Percentiles rank a stretch among this genome's conserved stretches.
Conservation (phyloP, 2,888 invertebrate species). For the Stenchaetothrips biformis region DNA sequence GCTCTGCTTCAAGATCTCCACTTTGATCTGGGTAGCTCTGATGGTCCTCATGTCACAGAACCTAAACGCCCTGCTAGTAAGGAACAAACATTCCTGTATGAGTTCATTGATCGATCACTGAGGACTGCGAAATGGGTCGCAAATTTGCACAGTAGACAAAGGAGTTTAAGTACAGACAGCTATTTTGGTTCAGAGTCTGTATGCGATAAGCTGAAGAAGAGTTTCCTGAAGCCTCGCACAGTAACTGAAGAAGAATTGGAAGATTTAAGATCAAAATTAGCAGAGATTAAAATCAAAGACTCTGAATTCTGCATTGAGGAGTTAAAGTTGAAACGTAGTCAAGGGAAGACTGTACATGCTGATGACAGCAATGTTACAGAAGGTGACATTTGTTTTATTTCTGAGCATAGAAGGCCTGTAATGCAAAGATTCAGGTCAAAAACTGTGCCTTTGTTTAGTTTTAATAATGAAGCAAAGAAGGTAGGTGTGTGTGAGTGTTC, state of each 20-base stretch:
- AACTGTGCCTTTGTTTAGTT: neutral
- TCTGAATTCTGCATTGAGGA: neutral
- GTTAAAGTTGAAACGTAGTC: neutral
- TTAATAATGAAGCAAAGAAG: neutral
- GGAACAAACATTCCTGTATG: neutral
- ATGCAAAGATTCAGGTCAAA: neutral
- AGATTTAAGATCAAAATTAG: neutral
- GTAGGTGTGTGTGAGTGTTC: neutral
- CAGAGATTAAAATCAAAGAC: neutral
- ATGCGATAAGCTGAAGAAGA: conserved; percentile 1
- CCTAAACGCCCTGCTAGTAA: neutral
- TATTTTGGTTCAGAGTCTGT: neutral
- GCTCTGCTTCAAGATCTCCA: neutral
- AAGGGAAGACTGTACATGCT: neutral
- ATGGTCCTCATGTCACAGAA: neutral
- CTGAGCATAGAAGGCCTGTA: neutral
- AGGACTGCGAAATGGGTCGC: neutral
- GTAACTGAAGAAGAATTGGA: neutral
- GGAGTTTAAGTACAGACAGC: neutral
- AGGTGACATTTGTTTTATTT: neutral
- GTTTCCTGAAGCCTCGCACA: neutral
- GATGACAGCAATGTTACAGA: neutral
- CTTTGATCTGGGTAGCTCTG: neutral
- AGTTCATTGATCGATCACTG: neutral
- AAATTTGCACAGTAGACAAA: neutral